Evolutionary conservation across 2,113 vertebrate species (phyloP).

Genomic region (Nannobrachium achirus): DNA sequence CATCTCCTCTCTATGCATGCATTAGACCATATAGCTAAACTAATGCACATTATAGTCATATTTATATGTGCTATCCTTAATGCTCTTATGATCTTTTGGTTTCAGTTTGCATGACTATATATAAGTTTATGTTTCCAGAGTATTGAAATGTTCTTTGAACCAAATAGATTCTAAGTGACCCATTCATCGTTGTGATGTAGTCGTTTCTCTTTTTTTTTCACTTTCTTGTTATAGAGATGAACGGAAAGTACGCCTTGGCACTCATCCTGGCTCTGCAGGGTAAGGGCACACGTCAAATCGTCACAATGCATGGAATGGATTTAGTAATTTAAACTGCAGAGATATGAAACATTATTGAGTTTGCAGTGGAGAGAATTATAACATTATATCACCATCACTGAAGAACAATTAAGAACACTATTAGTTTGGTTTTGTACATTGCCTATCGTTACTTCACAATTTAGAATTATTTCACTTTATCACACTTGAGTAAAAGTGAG

Average conservation of each 20-base stretch:
- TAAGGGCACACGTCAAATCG: constrained; percentile 52
- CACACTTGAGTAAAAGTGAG: too few relatives aligned
- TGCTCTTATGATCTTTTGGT: background rate
- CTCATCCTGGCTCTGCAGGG: constrained; percentile 81
- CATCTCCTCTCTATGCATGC: background rate
- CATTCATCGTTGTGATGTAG: background rate
- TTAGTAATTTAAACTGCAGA: too few relatives aligned
- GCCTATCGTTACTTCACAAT: too few relatives aligned
- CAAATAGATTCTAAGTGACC: background rate
- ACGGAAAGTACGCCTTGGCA: constrained; percentile 69
- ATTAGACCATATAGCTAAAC: background rate
- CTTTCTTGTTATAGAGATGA: constrained; percentile 73
- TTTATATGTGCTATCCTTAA: too few relatives aligned
- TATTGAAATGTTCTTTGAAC: background rate
- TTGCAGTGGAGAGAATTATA: too few relatives aligned
- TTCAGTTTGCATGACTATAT: background rate
- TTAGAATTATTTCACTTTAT: background rate
- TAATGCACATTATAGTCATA: background rate
- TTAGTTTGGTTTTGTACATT: too few relatives aligned
- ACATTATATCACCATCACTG: too few relatives aligned
- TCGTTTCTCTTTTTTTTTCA: background rate
- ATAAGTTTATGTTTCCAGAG: background rate
- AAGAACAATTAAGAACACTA: too few relatives aligned
- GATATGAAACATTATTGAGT: too few relatives aligned
- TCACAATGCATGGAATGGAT: too few relatives aligned